A percentile compares a stretch with the other conserved stretches of the same genome.
These are phyloP conservation scores for Hirtodrosophila alboralis DNA, from an alignment of 2,888 invertebrate genomes.

Conservation along the genomic window DNA sequence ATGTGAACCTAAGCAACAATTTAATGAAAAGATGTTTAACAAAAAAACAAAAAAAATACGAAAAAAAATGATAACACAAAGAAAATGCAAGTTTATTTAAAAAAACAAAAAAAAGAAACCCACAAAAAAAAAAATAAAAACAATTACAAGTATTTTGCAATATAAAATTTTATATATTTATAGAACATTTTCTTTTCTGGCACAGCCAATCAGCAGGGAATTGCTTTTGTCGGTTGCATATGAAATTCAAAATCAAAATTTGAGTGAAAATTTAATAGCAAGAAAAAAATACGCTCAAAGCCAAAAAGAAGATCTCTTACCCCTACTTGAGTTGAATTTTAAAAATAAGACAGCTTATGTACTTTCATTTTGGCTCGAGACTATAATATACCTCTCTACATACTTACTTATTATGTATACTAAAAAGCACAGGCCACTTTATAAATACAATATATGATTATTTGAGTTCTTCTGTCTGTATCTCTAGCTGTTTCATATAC, in stretches of 20 bases:
- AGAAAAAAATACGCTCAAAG: slow-evolving; percentile 33
- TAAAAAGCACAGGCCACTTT: slow-evolving; percentile 55
- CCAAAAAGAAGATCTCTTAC: slow-evolving; percentile 28
- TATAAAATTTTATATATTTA: slow-evolving; percentile 62
- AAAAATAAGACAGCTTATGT: slow-evolving; percentile 71
- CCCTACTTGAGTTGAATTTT: slow-evolving; percentile 68
- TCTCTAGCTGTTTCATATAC: slow-evolving; percentile 20
- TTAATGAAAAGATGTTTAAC: slow-evolving; percentile 58
- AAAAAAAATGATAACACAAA: slow-evolving; percentile 44
- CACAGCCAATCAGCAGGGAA: slow-evolving; percentile 61
- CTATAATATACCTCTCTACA: no score
- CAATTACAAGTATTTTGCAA: slow-evolving; percentile 77
- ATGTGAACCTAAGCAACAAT: slow-evolving; percentile 60
- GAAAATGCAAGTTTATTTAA: slow-evolving; percentile 58
- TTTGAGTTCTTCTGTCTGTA: slow-evolving; percentile 28
- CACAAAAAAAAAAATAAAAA: slow-evolving; percentile 66
- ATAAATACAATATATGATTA: slow-evolving; percentile 55
- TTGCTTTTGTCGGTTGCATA: slow-evolving; percentile 58
- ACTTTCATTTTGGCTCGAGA: slow-evolving; percentile 38
- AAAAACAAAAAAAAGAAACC: no score
- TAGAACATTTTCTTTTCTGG: slow-evolving; percentile 71
- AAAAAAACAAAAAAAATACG: slow-evolving; percentile 48
- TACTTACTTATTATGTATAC: slow-evolving; percentile 11
- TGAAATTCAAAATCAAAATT: slow-evolving; percentile 37
- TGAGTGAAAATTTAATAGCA: slow-evolving; percentile 63